Base-by-base conservation (phyloP, 2,113 vertebrate species). In the Crotalus tigris region DNA sequence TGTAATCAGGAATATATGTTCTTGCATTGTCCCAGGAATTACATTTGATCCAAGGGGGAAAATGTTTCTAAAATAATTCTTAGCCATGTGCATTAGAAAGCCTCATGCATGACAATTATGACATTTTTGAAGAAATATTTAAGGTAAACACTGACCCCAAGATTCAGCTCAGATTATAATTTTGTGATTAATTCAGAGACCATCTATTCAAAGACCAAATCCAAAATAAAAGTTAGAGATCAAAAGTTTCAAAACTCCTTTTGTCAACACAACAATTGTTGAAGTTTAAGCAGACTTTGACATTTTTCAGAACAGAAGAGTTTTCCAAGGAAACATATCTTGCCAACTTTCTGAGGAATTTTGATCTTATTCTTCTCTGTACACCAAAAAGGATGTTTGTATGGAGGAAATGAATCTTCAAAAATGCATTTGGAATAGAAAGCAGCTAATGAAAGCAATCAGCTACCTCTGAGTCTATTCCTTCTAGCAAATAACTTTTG, bases 401-500 rank as follows among this genome's bases (percentile, higher is more conserved):
- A 1, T 55, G 55, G 33, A 24, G 17, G 9, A n/a, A 29, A 29
- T 69, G 6, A 46, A 51, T 85, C 3, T 53, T 49, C 26, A 26
- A 46, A 49, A 55, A 89, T 85, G 19, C 13, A 61, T 23, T 49
- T 91, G 87, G 57, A 64, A 5, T 21, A 46, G 19, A n/a, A 89
- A 58, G 7, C 9, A 44, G 7, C 57, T 59, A 26, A 44, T 44
- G 81, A 54, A 26, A 69, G 33, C 44, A 46, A 89, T 85, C 26
- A 55, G 26, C 39, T 64, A 51, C 53, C 81, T 58, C 64, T 29
- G 39, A 29, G 85, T 86, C 86, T 49, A 88, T 58, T 49, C 3
- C 88, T 93, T 19, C 87, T 44, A 91, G 24, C 90, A 90, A 58
- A n/a, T 64, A 88, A n/a, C 26, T 90, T 12, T 87, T 90, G 61